Conservation (phyloP, 2,888 invertebrate genomes). For the Cephus sareptanus region DNA sequence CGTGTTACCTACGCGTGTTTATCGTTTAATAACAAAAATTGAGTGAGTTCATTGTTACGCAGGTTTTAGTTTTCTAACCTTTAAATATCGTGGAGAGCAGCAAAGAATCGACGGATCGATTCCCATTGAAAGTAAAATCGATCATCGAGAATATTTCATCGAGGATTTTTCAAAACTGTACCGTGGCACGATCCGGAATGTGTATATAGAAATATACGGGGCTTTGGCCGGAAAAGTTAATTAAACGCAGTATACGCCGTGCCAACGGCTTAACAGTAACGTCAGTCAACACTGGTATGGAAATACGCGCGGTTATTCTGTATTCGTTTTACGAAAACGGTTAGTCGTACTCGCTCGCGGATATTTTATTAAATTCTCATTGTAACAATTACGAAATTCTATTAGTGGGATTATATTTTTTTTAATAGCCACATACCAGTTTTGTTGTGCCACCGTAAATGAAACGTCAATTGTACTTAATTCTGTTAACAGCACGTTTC, state of each 20-base stretch:
- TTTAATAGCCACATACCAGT: background rate
- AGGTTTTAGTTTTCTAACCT: background rate
- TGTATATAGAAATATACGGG: background rate
- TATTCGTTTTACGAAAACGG: background rate
- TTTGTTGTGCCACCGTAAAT: background rate
- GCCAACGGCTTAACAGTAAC: background rate
- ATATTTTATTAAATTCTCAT: background rate
- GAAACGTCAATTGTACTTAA: background rate
- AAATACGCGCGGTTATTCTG: background rate
- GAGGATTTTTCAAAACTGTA: background rate
- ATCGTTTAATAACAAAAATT: background rate
- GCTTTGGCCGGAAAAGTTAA: background rate
- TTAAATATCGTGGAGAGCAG: background rate
- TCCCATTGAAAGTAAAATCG: background rate
- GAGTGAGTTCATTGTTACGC: background rate
- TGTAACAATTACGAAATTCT: background rate
- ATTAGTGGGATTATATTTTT: background rate
- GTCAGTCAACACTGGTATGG: background rate
- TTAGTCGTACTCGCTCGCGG: background rate
- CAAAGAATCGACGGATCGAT: background rate
- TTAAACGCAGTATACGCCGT: background rate
- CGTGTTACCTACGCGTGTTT: too few species aligned
- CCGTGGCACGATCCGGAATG: background rate
- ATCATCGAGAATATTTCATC: background rate
- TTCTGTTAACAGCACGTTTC: background rate